Base-by-base conservation (phyloP, 1,140 invertebrate genomes). In the Acromyrmex charruanus region DNA sequence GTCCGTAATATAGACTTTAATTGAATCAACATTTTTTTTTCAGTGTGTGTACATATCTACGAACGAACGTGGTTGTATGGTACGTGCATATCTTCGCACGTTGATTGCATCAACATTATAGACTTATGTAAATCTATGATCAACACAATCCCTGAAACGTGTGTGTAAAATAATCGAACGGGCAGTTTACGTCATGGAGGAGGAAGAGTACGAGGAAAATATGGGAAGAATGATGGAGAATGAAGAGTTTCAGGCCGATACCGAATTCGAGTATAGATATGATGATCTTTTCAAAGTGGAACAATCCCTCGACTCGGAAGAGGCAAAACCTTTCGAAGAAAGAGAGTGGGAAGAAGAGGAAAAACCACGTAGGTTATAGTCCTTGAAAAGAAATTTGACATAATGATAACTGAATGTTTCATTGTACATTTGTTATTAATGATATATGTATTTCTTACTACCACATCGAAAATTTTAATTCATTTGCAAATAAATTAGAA, bases 201-300 rank as follows among this genome's bases (percentile, higher is more conserved):
- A 63, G 21, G 39, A 84, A 63, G 9, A 4, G 1, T 44, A 44
- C 39, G 49, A 55, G 9, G 28, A 25, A 49, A 49, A 74, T 44
- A 12, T 25, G 39, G 18, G 39, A 61, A 12, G 39, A 63, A 74
- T 31, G 55, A 14, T 44, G 55, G 14, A 2, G 1, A n/a, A 51
- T 9, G 18, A 14, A 51, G 74, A 31, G 35, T 21, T 31, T n/a
- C 35, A 12, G 18, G 25, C 35, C 28, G 68, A 74, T n/a, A 25
- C 12, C 5, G 31, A 58, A 7, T 4, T 1, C 14, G 58, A 80
- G 55, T n/a, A 75, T 14, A 51, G 53, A 53, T 28, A 86, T 10
- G 18, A 88, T 65, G 58, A 80, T 12, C 72, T 49, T 80, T 59
- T 77, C 14, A 28, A 85, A 35, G 39, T 53, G 9, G 77, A 63